Base-by-base conservation (phyloP, 2,113 vertebrate species). In the Solea senegalensis region DNA sequence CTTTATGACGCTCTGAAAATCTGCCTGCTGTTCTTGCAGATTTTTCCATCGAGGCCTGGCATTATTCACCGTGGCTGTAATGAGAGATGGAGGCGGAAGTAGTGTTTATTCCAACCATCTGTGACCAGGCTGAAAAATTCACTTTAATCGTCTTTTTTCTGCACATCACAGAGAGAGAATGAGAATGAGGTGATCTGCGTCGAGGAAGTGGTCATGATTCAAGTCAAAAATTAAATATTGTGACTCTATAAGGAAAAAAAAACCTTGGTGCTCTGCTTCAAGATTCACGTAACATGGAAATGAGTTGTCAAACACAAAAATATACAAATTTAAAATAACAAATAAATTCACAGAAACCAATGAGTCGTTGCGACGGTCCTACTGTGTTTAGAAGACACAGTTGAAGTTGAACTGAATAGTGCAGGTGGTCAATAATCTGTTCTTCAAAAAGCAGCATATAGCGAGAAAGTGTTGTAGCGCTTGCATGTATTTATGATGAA, bases 91-190 rank as follows among this genome's bases (percentile, higher is more conserved):
- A 87, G 82, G 70, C 81, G 85, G 85, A 77, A 74, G 66, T 62
- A 56, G 61, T 86, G 45, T 88, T 87, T 84, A 89, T 87, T 88
- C 86, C 79, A 80, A 77, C 88, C 86, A 86, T 88, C 80, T 87
- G 83, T 60, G 81, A 79, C 78, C 74, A 46, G 74, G 63, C 71
- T 65, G 72, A 10, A 77, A 84, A 86, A 83, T 76, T 69, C 60
- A 49, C 74, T 80, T 77, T 78, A 76, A 83, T 74, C 60, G 45
- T 78, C 77, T n/a, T n/a, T 81, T 52, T 55, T 61, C 59, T 59
- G 57, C 46, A 34, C 39, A 7, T 55, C 63, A 45, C 65, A 46
- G 74, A 59, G 70, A 74, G 67, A 74, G 78, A 70, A 86, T 51
- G 39, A 54, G 10, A 52, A 56, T 2, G 12, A 72, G 41, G 40